Percentiles rank a stretch among this genome's conserved stretches.
Evolutionary conservation across 2,797 vertebrate species (phyloP).

Genomic region (Pangasius macronema): DNA sequence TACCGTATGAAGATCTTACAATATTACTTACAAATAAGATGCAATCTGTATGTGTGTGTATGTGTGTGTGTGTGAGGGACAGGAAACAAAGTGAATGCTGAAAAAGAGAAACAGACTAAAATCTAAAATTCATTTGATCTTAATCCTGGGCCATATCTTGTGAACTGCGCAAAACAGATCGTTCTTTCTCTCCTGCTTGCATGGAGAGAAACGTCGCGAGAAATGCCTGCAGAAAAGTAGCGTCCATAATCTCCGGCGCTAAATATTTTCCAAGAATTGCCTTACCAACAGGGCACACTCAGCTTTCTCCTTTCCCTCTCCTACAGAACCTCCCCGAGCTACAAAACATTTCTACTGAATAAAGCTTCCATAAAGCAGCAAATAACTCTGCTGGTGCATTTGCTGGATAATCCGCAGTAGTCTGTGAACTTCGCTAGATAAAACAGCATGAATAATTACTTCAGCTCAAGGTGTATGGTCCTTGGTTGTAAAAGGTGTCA

Average conservation of each 20-base stretch:
- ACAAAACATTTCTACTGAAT: conserved; percentile 45
- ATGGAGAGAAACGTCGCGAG: conserved; percentile 68
- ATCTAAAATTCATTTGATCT: conserved; percentile 81
- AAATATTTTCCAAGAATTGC: conserved; percentile 79
- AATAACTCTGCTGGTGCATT: conserved; percentile 56
- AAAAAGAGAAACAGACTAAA: conserved; percentile 29
- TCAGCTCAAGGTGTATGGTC: conserved; percentile 43
- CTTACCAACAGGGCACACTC: conserved; percentile 75
- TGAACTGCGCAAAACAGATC: conserved; percentile 72
- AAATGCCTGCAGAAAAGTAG: conserved; percentile 68
- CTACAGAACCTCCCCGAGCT: conserved; percentile 59
- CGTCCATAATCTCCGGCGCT: conserved; percentile 73
- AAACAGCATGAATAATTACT: conserved; percentile 46
- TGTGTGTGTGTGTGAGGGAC: neutral
- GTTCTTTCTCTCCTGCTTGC: conserved; percentile 47
- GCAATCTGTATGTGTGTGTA: neutral
- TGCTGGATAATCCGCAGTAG: conserved; percentile 58
- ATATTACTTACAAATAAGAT: neutral
- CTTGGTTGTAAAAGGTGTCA: conserved; percentile 28
- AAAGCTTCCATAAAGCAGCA: conserved; percentile 61
- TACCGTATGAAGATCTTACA: neutral
- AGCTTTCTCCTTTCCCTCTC: conserved; percentile 55
- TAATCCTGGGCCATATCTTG: conserved; percentile 77
- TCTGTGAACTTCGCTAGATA: conserved; percentile 69
- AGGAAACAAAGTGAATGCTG: neutral